phyloP scores from a whole-genome alignment of 2,888 invertebrate genomes.

The Tuberolachnus salignus region DNA sequence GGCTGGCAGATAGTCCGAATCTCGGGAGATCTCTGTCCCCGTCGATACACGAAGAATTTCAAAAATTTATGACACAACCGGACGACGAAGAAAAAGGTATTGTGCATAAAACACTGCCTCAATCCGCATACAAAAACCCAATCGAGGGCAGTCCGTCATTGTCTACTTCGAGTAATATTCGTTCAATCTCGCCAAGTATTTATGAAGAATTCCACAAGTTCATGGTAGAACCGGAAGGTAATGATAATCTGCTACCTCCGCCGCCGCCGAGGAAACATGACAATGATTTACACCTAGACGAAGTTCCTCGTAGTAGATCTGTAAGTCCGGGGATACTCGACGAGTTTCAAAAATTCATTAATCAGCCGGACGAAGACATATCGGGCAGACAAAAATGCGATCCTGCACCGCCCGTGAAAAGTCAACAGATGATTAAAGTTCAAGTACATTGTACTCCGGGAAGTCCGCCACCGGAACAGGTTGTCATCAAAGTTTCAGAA shows the following conservation, averaged over 20 bases:
- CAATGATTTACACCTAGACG: constrained; percentile 30
- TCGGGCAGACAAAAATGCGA: constrained; percentile 37
- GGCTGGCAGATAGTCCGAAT: constrained; percentile 38
- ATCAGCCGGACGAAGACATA: constrained; percentile 38
- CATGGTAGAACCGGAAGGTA: constrained; percentile 50
- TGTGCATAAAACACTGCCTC: constrained; percentile 46
- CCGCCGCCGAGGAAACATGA: constrained; percentile 54
- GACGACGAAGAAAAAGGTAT: constrained; percentile 57
- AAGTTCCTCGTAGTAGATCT: constrained; percentile 34
- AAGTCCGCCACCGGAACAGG: constrained; percentile 9
- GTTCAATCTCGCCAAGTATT: constrained; percentile 52
- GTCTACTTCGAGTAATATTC: constrained; percentile 42
- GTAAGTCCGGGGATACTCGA: constrained; percentile 52
- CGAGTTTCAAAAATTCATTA: constrained; percentile 51
- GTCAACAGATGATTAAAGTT: constrained; percentile 43
- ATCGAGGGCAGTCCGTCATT: constrained; percentile 47
- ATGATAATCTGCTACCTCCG: constrained; percentile 38
- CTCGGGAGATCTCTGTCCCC: constrained; percentile 43
- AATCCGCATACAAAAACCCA: constrained; percentile 39
- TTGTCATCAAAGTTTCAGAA: constrained; percentile 28
- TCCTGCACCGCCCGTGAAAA: constrained; percentile 40
- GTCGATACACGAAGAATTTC: constrained; percentile 57
- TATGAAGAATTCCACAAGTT: constrained; percentile 53
- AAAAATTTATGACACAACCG: constrained; percentile 54
- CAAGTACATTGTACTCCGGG: constrained; percentile 43